These are phyloP conservation scores for Onychostoma macrolepis DNA, from an alignment of 2,113 vertebrate genomes.

Conservation along the genomic window DNA sequence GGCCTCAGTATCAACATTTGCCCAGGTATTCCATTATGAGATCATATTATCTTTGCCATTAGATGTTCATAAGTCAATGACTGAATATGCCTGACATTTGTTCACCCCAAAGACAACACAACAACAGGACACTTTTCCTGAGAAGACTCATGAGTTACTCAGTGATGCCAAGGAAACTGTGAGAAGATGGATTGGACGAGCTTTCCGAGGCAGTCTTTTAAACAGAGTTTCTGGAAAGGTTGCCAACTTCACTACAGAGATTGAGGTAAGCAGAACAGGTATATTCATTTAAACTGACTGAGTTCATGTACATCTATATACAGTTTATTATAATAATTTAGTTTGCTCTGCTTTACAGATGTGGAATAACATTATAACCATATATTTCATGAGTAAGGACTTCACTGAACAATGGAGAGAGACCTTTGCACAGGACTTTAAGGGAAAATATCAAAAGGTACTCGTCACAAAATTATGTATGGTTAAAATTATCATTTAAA, in stretches of 20 bases:
- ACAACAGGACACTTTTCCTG: not conserved
- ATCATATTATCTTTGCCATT: slow-evolving; percentile 44
- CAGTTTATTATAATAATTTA: not conserved
- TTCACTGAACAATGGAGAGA: slow-evolving; percentile 77
- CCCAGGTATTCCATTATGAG: slow-evolving; percentile 15
- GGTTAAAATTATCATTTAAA: no score
- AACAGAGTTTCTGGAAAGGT: not conserved
- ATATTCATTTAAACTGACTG: no score
- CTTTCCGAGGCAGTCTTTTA: slow-evolving; percentile 52
- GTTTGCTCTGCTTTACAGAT: slow-evolving; percentile 65
- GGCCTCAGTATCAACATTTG: slow-evolving; percentile 64
- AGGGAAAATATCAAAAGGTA: slow-evolving; percentile 84
- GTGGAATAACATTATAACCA: slow-evolving; percentile 80
- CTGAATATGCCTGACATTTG: not conserved
- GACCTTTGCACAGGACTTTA: slow-evolving; percentile 76
- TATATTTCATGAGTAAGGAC: slow-evolving; percentile 73
- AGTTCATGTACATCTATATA: not conserved
- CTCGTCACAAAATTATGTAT: no score
- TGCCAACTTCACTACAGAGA: slow-evolving; percentile 16
- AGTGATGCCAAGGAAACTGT: slow-evolving; percentile 44
- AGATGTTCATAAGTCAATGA: not conserved
- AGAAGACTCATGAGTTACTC: slow-evolving; percentile 47
- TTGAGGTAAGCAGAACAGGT: slow-evolving; percentile 64
- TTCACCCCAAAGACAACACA: not conserved
- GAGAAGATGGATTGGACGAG: slow-evolving; percentile 66